Evolutionary conservation across 1,140 invertebrate genomes (phyloP).

Genomic region (Ridgeia piscesae): DNA sequence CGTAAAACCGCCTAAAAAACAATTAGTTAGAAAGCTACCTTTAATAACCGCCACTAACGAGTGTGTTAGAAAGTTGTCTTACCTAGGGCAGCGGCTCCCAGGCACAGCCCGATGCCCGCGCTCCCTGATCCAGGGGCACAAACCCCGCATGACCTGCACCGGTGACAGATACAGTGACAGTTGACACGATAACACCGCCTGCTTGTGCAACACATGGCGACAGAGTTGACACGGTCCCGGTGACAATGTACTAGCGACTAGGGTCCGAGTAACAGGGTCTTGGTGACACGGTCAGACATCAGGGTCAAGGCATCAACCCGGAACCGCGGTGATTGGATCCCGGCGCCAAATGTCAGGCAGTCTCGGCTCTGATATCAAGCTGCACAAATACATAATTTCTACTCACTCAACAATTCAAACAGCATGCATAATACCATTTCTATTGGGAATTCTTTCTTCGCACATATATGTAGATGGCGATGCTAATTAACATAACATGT

Average conservation of each 20-base stretch:
- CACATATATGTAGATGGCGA: too few species aligned
- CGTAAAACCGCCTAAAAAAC: neutral
- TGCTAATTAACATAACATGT: neutral
- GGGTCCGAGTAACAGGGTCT: neutral
- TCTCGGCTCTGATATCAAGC: too few species aligned
- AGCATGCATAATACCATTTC: too few species aligned
- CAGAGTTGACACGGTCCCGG: neutral
- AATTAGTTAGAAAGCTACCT: neutral
- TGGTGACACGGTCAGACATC: too few species aligned
- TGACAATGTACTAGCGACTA: neutral
- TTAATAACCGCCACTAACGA: neutral
- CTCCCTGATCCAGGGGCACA: neutral
- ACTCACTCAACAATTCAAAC: too few species aligned
- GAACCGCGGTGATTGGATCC: too few species aligned
- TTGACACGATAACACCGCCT: neutral
- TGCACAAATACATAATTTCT: too few species aligned
- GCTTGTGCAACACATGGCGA: neutral
- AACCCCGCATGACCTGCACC: neutral
- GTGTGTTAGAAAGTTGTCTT: neutral
- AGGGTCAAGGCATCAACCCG: too few species aligned
- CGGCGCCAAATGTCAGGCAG: too few species aligned
- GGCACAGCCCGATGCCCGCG: neutral
- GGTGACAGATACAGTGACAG: neutral
- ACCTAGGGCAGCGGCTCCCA: neutral
- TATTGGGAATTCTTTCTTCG: too few species aligned